A percentile compares a stretch with the other conserved stretches of the same genome.
These are phyloP conservation scores for Tiliacea aurago DNA, from an alignment of 2,888 invertebrate species.

Conservation along the genomic window DNA sequence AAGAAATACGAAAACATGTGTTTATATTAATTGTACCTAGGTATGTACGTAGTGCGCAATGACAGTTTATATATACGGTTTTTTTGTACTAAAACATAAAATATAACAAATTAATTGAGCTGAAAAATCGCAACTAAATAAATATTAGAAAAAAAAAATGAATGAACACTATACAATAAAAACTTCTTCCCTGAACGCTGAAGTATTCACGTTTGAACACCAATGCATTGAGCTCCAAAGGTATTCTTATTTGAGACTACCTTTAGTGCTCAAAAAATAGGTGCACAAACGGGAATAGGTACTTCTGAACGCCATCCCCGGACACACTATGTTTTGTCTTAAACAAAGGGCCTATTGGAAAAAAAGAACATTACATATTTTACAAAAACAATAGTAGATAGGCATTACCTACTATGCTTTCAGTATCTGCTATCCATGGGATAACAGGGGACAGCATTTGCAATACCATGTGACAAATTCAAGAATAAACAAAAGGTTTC, in stretches of 20 bases:
- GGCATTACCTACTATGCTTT: not conserved
- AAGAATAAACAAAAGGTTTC: not conserved
- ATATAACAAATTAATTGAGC: too few species aligned
- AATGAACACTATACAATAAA: not conserved
- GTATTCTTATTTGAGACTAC: too few species aligned
- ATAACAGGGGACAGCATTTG: not conserved
- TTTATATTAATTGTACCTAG: slow-evolving; percentile 17
- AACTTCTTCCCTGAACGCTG: not conserved
- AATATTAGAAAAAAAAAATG: not conserved
- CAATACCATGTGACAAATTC: not conserved
- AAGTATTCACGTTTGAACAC: too few species aligned
- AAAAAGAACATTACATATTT: not conserved
- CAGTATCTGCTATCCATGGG: not conserved
- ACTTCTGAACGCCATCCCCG: too few species aligned
- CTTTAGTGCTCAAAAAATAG: too few species aligned
- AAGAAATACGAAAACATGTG: slow-evolving; percentile 44
- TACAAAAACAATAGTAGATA: not conserved
- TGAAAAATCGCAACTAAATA: not conserved
- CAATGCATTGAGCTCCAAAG: too few species aligned
- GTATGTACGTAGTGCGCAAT: not conserved
- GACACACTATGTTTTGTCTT: not conserved
- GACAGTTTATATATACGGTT: not conserved
- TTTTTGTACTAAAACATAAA: not conserved
- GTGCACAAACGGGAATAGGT: too few species aligned
- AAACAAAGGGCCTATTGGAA: not conserved